Percentiles rank a stretch among this genome's conserved stretches.
These are phyloP conservation scores for Odobenus rosmarus DNA, from an alignment of 2,113 vertebrate genomes.

Conservation along the genomic window DNA sequence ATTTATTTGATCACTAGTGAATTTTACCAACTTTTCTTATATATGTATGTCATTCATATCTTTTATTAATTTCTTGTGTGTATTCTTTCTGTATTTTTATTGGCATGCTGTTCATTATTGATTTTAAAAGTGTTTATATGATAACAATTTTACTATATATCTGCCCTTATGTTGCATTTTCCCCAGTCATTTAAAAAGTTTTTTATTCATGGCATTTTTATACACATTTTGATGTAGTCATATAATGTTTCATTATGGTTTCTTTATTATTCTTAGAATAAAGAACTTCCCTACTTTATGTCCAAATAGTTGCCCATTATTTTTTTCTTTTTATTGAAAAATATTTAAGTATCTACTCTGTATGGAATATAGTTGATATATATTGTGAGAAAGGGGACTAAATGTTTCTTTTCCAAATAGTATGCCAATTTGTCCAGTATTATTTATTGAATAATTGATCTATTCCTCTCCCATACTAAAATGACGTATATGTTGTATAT, in stretches of 20 bases:
- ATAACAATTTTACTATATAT: neutral
- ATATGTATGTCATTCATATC: neutral
- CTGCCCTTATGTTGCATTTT: neutral
- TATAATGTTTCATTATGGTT: neutral
- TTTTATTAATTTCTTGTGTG: constrained; percentile 6
- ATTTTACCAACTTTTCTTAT: constrained; percentile 5
- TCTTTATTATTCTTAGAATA: constrained; percentile 37
- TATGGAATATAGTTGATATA: neutral
- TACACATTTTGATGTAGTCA: neutral
- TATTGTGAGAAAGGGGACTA: neutral
- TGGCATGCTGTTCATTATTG: neutral
- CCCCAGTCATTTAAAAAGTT: neutral
- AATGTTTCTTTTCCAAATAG: neutral
- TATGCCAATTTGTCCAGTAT: neutral
- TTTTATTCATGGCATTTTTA: constrained; percentile 7
- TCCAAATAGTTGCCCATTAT: neutral
- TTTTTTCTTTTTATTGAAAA: constrained; percentile 29
- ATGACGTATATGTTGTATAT: neutral
- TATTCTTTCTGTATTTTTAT: neutral
- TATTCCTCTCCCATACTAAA: neutral
- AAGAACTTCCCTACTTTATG: neutral
- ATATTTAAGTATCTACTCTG: neutral
- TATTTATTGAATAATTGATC: constrained; percentile 27
- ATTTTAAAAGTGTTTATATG: constrained; percentile 3
- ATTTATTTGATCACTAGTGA: constrained; percentile 19